Evolutionary conservation across 2,113 vertebrate species (phyloP), one percentile per base, ranked within the genome.

Genomic region (Onychostruthus taczanowskii): DNA sequence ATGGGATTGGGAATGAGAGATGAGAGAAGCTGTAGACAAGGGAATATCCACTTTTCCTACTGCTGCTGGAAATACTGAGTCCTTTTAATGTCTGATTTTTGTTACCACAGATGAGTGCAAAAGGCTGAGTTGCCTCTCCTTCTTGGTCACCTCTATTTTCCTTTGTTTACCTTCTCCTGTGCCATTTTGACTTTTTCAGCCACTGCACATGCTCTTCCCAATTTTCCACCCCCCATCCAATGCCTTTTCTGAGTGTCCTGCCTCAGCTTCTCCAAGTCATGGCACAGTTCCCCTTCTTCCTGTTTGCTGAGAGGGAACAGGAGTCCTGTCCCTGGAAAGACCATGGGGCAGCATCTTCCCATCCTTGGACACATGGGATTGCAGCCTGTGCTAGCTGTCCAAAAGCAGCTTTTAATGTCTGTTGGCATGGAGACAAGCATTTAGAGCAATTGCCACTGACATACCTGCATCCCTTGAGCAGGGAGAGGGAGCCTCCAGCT

Each of bases 381-480:
- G 53, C 19, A 59, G 63, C 31, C 11, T 7, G 14, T 37, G 13
- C 11, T 35, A 63, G 53, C 63, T 91, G 77, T 77, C 64, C 73
- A 47, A 62, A 62, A 56, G 8, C 41, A 39, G 7, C 27, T 89
- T 80, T 61, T 44, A 64, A 33, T 76, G 44, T 26, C 53, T 56
- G 27, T 84, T 91, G 87, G 72, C 68, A 47, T 19, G 53, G 87
- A 84, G 73, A 41, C 68, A 84, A 68, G 53, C 1, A 0, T 47
- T 77, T 56, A 44, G n/a, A 77, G 17, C 24, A 31, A 47, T 24
- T 0, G 0, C 41, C 2, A 1, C 16, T 84, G 80, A 43, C n/a
- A n/a, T 62, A 10, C 35, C 72, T 83, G n/a, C 67, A 76, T 52
- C 33, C 11, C 13, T 46, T 2, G 8, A 72, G 50, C 0, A 0